Conservation (phyloP, 1,140 invertebrate genomes). For the Procambarus clarkii region DNA sequence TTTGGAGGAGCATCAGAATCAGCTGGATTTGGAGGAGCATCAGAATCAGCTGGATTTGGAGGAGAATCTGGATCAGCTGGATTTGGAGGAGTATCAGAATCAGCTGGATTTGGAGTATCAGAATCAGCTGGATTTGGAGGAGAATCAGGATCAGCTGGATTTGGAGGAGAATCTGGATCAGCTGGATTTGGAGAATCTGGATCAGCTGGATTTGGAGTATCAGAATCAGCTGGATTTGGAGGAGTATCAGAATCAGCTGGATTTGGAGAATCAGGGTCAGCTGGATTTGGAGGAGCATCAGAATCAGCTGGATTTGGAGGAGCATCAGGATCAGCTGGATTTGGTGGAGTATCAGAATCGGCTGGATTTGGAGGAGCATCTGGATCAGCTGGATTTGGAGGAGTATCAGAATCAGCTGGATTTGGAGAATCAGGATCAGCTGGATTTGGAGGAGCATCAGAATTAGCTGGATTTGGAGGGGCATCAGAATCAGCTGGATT, state of each 20-base stretch:
- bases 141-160: background rate
- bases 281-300: background rate
- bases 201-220: background rate
- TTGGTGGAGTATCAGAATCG: no score
- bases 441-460: no score
- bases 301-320: no score
- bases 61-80: background rate
- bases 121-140: constrained; percentile 7
- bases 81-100: background rate
- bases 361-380: no score
- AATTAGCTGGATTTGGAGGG: no score
- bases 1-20: background rate
- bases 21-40: background rate
- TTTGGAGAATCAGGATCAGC: no score
- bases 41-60: background rate
- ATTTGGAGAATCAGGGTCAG: background rate
- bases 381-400: no score
- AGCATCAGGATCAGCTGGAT: no score
- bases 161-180: background rate
- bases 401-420: no score
- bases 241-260: background rate
- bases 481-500: no score
- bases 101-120: no score
- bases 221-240: background rate
- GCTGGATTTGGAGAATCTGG: background rate